Base-by-base conservation (phyloP, 2,797 vertebrate species). In the Chiloscyllium punctatum region DNA sequence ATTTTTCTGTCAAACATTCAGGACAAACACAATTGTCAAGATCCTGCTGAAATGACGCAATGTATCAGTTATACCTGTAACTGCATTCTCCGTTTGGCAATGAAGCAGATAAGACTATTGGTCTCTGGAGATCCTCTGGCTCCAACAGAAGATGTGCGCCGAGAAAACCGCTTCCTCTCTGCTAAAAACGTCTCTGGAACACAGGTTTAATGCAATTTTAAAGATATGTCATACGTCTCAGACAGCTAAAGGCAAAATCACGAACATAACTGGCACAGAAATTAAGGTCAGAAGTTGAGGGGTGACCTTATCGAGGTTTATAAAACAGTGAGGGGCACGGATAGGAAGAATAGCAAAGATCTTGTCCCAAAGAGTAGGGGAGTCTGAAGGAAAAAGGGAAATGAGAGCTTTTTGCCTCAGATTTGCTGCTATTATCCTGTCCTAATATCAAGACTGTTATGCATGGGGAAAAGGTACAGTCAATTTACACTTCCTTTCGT, bases 61-160 rank as follows among this genome's bases (percentile, higher is more conserved):
- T n/a, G n/a, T 69, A 23, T 0, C 11, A 37, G 21, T 92, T 77
- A 77, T 95, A 95, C 94, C 94, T 95, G 88, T 18, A 30, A 30
- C 18, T 91, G 94, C 94, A 95, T 95, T 69, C 71, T 95, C 51
- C 77, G 94, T 77, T 57, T 95, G 94, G 71, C 94, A 51, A 95
- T 95, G n/a, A 95, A 77, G 94, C 94, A n/a, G 71, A 95, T 95
- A 95, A 95, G 94, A 23, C 94, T 95, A 57, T 95, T 95, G 42
- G 94, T 95, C 30, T 95, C 94, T 57, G 94, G 94, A 25, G 94
- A 95, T 77, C 94, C 94, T 77, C 94, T 48, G 27, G 71, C 94
- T 57, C 94, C 94, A 51, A 95, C 94, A 13, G 94, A 95, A 77
- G 94, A 95, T 30, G 27, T 71, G 74, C 94, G 71, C 15, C 94